Conservation (phyloP, 2,888 invertebrate species). For the Acleris emargana region DNA sequence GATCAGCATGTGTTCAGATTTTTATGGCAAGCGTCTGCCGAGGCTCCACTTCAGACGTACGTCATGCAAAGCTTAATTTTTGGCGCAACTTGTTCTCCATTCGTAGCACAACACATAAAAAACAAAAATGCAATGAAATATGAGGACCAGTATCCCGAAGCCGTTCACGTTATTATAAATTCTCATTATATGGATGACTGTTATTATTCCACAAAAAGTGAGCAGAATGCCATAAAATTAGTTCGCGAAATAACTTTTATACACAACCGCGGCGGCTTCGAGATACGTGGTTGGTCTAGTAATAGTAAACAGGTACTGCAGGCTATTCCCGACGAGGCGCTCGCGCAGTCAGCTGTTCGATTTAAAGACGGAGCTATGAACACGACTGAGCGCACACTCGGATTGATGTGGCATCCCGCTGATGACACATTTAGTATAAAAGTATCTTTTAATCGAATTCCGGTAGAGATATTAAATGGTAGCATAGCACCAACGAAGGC, state of each 20-base stretch:
- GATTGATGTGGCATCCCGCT: conserved; percentile 12
- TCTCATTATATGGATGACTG: conserved; percentile 9
- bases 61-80: conserved; percentile 23
- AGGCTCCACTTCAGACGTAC: conserved; percentile 5
- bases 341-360: background rate
- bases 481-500: conserved; percentile 1
- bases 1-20: conserved; percentile 20
- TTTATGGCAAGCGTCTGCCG: conserved; percentile 1
- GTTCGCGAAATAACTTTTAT: conserved; percentile 7
- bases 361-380: conserved; percentile 12
- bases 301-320: conserved; percentile 12
- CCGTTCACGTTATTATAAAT: background rate
- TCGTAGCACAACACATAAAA: conserved; percentile 25
- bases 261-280: conserved; percentile 10
- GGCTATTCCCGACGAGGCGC: background rate
- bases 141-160: conserved; percentile 7
- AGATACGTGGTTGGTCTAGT: conserved; percentile 15
- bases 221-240: conserved; percentile 4
- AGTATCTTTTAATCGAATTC: background rate
- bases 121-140: conserved; percentile 9
- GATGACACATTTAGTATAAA: conserved; percentile 7
- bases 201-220: conserved; percentile 4
- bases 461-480: background rate
- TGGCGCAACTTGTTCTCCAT: conserved; percentile 32
- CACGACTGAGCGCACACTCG: conserved; percentile 9